Percentiles rank a stretch among this genome's conserved stretches.
Evolutionary conservation across 2,888 invertebrate species (phyloP).

Genomic region (Campopleginae sp.): DNA sequence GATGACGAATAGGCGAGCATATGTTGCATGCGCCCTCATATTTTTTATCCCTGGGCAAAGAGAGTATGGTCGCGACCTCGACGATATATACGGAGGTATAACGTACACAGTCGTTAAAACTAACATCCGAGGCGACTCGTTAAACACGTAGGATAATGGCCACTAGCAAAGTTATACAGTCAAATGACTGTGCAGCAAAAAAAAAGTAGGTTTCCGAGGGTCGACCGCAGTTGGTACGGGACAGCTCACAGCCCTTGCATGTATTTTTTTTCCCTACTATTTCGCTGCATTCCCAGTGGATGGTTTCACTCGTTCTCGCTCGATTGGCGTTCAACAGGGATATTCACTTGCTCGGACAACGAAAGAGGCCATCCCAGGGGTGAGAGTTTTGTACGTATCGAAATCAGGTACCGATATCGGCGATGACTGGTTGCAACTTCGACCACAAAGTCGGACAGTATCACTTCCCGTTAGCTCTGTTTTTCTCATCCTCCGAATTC

Average conservation of each 20-base stretch:
- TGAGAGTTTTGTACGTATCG: slow-evolving; percentile 58
- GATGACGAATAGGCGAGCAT: slow-evolving; percentile 16
- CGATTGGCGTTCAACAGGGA: slow-evolving; percentile 76
- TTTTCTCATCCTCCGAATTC: slow-evolving; percentile 10
- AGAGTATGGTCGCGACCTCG: slow-evolving; percentile 22
- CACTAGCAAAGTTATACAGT: slow-evolving; percentile 35
- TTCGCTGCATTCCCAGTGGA: slow-evolving; percentile 70
- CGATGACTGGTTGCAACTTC: slow-evolving; percentile 66
- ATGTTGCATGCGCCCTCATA: background rate
- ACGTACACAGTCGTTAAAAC: slow-evolving; percentile 33
- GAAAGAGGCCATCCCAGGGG: slow-evolving; percentile 65
- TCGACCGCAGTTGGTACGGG: slow-evolving; percentile 34
- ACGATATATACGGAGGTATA: slow-evolving; percentile 2
- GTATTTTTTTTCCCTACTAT: slow-evolving; percentile 33
- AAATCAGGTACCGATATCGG: slow-evolving; percentile 73
- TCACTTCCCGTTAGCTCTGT: slow-evolving; percentile 24
- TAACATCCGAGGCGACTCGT: slow-evolving; percentile 43
- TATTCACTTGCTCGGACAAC: slow-evolving; percentile 74
- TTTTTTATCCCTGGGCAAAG: slow-evolving; percentile 12
- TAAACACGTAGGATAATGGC: slow-evolving; percentile 46
- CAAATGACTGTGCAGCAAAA: slow-evolving; percentile 43
- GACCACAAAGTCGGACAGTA: slow-evolving; percentile 18
- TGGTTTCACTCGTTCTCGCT: slow-evolving; percentile 75
- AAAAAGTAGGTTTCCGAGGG: slow-evolving; percentile 32
- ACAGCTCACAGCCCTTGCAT: background rate